These are phyloP conservation scores for Bicyclus anynana DNA, from an alignment of 1,140 invertebrate genomes.

Conservation along the genomic window DNA sequence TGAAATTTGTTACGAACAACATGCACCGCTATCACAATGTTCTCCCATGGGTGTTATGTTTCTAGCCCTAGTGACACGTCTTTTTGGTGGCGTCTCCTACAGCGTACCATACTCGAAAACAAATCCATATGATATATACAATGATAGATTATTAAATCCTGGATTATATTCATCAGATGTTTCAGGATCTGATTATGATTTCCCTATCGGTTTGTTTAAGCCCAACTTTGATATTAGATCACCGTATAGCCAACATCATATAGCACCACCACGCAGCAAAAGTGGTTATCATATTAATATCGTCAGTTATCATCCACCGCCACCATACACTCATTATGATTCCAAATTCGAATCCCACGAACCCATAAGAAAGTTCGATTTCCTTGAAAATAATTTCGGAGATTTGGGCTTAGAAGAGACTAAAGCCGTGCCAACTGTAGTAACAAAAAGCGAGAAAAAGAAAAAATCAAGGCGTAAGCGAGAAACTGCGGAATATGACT, in stretches of 20 bases:
- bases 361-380: constrained; percentile 28
- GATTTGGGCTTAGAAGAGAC: constrained; percentile 40
- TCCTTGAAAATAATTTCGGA: constrained; percentile 25
- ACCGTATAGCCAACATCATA: background rate
- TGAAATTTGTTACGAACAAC: constrained; percentile 68
- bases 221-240: constrained; percentile 7
- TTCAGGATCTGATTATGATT: background rate
- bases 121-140: constrained; percentile 8
- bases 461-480: constrained; percentile 27
- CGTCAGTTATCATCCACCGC: background rate
- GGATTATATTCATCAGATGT: background rate
- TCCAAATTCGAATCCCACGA: background rate
- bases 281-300: background rate
- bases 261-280: background rate
- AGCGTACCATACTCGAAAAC: constrained; percentile 14
- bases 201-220: background rate
- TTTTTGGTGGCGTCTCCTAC: constrained; percentile 77
- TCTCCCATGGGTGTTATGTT: constrained; percentile 78
- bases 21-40: constrained; percentile 77
- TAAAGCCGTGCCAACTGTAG: constrained; percentile 27
- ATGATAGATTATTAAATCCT: background rate
- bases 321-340: background rate
- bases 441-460: constrained; percentile 20
- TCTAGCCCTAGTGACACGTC: constrained; percentile 74
- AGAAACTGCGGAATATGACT: constrained; percentile 48